Evolutionary conservation across 2,888 invertebrate species (phyloP).

Genomic region (Pheosia tremula): DNA sequence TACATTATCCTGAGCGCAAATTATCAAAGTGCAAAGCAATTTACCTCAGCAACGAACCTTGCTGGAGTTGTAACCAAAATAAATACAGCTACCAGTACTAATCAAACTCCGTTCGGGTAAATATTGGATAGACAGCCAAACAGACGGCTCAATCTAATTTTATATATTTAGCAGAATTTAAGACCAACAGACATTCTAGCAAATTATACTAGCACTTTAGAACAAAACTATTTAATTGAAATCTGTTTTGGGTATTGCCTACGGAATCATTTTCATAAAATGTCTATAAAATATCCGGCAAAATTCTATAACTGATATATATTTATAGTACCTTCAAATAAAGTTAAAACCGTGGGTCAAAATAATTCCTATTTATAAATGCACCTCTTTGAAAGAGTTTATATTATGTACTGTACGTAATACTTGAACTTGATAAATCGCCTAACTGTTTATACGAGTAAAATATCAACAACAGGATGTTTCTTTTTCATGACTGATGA

Average conservation of each 20-base stretch:
- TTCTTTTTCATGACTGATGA: background rate
- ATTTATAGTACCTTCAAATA: too few relatives aligned
- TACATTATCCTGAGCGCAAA: background rate
- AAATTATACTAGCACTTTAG: too few relatives aligned
- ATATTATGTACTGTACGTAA: conserved; percentile 48
- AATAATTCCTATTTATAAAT: background rate
- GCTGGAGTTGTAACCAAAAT: conserved; percentile 3
- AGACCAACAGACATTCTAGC: too few relatives aligned
- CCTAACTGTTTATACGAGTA: conserved; percentile 46
- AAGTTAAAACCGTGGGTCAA: background rate
- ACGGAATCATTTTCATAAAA: too few relatives aligned
- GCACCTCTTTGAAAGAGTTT: conserved; percentile 38
- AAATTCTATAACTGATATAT: too few relatives aligned
- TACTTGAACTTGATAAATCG: conserved; percentile 51
- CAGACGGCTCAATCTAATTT: conserved; percentile 1
- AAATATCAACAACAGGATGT: conserved; percentile 13
- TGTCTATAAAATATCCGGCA: too few relatives aligned
- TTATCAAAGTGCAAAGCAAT: conserved; percentile 1
- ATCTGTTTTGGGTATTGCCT: too few relatives aligned
- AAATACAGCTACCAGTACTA: background rate
- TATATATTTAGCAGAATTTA: background rate
- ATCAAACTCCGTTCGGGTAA: conserved; percentile 6
- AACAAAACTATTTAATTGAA: too few relatives aligned
- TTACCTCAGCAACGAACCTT: background rate
- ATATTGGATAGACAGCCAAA: conserved; percentile 3